These are phyloP conservation scores for Drosophila virilis DNA, from an alignment of 1,140 invertebrate genomes.

Conservation along the genomic window DNA sequence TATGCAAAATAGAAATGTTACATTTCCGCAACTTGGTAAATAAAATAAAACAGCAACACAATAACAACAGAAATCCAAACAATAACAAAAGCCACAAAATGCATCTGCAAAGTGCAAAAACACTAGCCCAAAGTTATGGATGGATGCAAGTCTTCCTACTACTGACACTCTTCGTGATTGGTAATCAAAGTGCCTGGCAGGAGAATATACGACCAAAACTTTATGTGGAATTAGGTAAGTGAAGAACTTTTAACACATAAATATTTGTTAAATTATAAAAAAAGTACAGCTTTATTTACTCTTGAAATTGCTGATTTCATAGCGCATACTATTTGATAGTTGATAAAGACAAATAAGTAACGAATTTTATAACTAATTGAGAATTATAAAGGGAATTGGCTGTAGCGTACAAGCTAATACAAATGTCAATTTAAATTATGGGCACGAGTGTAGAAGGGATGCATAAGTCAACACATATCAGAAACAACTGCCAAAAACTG, in stretches of 20 bases:
- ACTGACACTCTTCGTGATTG: conserved; percentile 83
- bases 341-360: neutral
- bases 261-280: neutral
- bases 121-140: conserved; percentile 49
- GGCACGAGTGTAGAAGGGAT: conserved; percentile 3
- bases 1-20: conserved; percentile 78
- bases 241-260: neutral
- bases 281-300: neutral
- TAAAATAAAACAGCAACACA: conserved; percentile 51
- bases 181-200: conserved; percentile 89
- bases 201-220: conserved; percentile 94
- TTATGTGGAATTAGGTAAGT: conserved; percentile 93
- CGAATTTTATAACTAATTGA: neutral
- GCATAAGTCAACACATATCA: conserved; percentile 26
- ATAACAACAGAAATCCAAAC: conserved; percentile 34
- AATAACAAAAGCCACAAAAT: conserved; percentile 50
- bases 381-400: conserved; percentile 27
- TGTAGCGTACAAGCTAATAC: conserved; percentile 30
- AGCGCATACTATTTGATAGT: conserved; percentile 7
- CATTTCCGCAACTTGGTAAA: conserved; percentile 62
- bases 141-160: conserved; percentile 83
- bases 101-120: conserved; percentile 59
- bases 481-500: conserved; percentile 72
- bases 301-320: neutral
- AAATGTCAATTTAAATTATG: conserved; percentile 73